These are phyloP conservation scores for Galemys pyrenaicus DNA, from an alignment of 2,113 vertebrate species.

Conservation along the genomic window DNA sequence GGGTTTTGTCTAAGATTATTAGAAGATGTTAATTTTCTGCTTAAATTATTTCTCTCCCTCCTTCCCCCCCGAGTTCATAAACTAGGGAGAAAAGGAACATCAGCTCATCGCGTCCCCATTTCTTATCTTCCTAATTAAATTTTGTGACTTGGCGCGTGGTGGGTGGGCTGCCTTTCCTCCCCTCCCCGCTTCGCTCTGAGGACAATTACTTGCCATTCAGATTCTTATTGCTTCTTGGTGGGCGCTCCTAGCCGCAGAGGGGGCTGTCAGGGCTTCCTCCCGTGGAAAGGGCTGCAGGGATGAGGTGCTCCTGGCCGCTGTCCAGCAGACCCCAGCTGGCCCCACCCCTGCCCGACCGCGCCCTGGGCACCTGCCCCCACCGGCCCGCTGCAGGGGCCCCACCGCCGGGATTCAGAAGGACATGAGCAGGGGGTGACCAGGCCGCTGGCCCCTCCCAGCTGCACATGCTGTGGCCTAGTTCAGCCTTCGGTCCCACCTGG, in stretches of 20 bases:
- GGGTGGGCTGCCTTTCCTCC: slow-evolving; percentile 62
- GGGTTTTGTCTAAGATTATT: slow-evolving; percentile 90
- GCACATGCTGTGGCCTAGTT: no score
- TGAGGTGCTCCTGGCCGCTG: background rate
- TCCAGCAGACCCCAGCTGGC: no score
- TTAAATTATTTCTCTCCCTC: slow-evolving; percentile 82
- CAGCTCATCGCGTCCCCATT: slow-evolving; percentile 23
- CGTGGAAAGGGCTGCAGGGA: no score
- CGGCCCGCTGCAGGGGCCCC: background rate
- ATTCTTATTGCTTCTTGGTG: slow-evolving; percentile 80
- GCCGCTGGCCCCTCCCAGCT: slow-evolving; percentile 63
- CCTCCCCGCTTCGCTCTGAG: slow-evolving; percentile 65
- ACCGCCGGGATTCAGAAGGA: slow-evolving; percentile 50
- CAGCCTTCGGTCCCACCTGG: slow-evolving; percentile 56
- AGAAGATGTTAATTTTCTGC: slow-evolving; percentile 89
- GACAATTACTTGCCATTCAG: slow-evolving; percentile 81
- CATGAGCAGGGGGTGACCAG: slow-evolving; percentile 19
- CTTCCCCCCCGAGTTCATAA: slow-evolving; percentile 66
- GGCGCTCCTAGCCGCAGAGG: slow-evolving; percentile 71
- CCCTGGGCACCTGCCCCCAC: no score
- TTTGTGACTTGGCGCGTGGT: slow-evolving; percentile 83
- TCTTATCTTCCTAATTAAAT: slow-evolving; percentile 88
- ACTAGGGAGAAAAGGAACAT: slow-evolving; percentile 71
- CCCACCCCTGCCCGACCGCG: no score
- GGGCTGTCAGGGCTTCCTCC: slow-evolving; percentile 9